Conservation (phyloP, 2,888 invertebrate genomes). For the Empis livida region DNA sequence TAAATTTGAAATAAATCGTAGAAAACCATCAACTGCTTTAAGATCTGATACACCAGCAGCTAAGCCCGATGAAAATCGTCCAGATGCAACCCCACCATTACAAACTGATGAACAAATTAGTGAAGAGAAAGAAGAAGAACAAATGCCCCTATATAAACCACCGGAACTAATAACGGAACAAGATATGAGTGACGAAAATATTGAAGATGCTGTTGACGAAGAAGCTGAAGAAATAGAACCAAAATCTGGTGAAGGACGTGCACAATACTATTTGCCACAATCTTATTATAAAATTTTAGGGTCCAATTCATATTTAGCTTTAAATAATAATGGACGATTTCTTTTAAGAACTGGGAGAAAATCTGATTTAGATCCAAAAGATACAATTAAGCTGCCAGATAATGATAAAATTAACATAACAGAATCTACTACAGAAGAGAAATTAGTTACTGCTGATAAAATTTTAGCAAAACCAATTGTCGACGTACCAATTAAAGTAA, state of each 20-base stretch:
- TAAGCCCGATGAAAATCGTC: not conserved
- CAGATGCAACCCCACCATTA: not conserved
- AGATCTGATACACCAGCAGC: not conserved
- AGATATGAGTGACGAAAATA: not conserved
- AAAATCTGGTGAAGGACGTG: slow-evolving; percentile 1
- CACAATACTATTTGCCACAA: slow-evolving; percentile 10
- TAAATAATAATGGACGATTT: slow-evolving; percentile 10
- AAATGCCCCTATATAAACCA: not conserved
- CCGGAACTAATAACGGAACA: not conserved
- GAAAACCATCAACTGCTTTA: too few species aligned
- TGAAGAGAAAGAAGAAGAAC: not conserved
- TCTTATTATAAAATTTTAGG: slow-evolving; percentile 7
- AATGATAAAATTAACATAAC: not conserved
- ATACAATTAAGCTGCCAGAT: not conserved
- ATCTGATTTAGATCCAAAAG: slow-evolving; percentile 3
- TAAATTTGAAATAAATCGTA: too few species aligned
- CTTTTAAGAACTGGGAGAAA: slow-evolving; percentile 9
- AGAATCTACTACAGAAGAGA: not conserved
- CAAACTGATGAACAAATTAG: not conserved
- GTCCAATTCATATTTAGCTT: slow-evolving; percentile 8
- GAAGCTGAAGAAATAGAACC: not conserved
- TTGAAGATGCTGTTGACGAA: not conserved
- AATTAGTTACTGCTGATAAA: not conserved
- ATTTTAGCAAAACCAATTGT: not conserved
- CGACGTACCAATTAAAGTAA: not conserved